These are phyloP conservation scores for Diadegma fenestrale DNA, from an alignment of 2,888 invertebrate genomes.

Conservation along the genomic window DNA sequence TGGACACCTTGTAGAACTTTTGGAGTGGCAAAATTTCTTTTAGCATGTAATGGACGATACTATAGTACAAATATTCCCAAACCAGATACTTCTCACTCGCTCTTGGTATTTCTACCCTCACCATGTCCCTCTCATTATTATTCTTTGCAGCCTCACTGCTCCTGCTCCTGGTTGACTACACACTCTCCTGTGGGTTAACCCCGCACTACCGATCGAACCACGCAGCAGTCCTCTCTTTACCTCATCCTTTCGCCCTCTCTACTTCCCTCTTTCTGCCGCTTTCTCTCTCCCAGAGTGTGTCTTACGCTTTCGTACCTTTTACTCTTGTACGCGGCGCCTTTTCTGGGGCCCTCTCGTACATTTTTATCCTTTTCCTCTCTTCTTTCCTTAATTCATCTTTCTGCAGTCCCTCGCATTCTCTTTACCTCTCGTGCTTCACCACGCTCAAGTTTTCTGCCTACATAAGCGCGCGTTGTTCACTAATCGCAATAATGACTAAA, in stretches of 20 bases:
- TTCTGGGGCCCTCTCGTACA: conserved; percentile 48
- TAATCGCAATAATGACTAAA: not conserved
- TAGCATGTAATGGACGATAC: conserved; percentile 27
- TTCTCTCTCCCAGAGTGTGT: not conserved
- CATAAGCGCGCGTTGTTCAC: not conserved
- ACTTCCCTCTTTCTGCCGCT: not conserved
- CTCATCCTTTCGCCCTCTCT: conserved; percentile 20
- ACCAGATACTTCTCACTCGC: conserved; percentile 51
- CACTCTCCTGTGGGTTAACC: conserved; percentile 6
- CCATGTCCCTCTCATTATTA: conserved; percentile 70
- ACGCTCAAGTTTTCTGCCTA: conserved; percentile 2
- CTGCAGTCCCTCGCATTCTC: conserved; percentile 40
- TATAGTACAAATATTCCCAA: conserved; percentile 52
- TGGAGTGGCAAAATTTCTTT: not conserved
- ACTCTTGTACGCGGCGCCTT: conserved; percentile 67
- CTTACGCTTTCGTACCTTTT: not conserved
- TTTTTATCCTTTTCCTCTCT: conserved; percentile 48
- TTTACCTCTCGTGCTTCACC: conserved; percentile 29
- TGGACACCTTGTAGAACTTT: conserved; percentile 28
- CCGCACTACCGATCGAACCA: conserved; percentile 33
- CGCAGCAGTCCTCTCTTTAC: conserved; percentile 19
- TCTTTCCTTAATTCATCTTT: conserved; percentile 63
- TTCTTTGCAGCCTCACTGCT: conserved; percentile 69
- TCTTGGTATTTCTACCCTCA: conserved; percentile 36
- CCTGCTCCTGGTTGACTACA: conserved; percentile 35